A percentile compares a stretch with the other conserved stretches of the same genome.
phyloP scores from a whole-genome alignment of 2,888 invertebrate species.

The Vesta saturnalis region DNA sequence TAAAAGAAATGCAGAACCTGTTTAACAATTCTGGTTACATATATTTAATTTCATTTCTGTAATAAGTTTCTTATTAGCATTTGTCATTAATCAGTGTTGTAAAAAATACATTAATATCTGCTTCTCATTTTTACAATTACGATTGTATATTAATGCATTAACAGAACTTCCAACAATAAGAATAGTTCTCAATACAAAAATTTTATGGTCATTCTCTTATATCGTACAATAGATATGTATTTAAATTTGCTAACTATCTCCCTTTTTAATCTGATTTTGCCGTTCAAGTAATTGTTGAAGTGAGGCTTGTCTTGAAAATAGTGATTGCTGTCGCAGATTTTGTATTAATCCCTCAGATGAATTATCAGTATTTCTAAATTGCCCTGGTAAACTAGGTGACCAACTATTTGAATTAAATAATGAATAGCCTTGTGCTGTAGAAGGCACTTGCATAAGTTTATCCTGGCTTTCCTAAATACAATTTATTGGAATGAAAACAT shows the following conservation, averaged over 20 bases:
- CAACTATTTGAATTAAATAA: constrained; percentile 60
- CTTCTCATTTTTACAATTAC: background rate
- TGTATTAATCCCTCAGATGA: constrained; percentile 42
- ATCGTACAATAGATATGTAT: background rate
- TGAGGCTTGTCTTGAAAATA: constrained; percentile 81
- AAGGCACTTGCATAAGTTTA: constrained; percentile 34
- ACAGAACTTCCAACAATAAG: background rate
- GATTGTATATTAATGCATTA: background rate
- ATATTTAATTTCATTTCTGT: too few species aligned
- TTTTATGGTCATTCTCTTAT: background rate
- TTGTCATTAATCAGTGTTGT: too few species aligned
- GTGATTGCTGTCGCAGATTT: constrained; percentile 66
- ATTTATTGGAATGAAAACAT: too few species aligned
- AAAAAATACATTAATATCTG: constrained; percentile 4
- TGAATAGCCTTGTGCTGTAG: constrained; percentile 55
- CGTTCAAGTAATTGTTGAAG: constrained; percentile 83
- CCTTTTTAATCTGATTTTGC: constrained; percentile 71
- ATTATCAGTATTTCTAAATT: constrained; percentile 48
- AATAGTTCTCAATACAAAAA: background rate
- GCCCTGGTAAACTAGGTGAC: constrained; percentile 58
- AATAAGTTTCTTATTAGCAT: too few species aligned
- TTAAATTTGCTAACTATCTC: constrained; percentile 44
- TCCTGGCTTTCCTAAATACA: constrained; percentile 32
- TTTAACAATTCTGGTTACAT: too few species aligned
- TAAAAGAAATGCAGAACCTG: too few species aligned